phyloP scores from a whole-genome alignment of 2,888 invertebrate species.

The Drosophila longiperda region DNA sequence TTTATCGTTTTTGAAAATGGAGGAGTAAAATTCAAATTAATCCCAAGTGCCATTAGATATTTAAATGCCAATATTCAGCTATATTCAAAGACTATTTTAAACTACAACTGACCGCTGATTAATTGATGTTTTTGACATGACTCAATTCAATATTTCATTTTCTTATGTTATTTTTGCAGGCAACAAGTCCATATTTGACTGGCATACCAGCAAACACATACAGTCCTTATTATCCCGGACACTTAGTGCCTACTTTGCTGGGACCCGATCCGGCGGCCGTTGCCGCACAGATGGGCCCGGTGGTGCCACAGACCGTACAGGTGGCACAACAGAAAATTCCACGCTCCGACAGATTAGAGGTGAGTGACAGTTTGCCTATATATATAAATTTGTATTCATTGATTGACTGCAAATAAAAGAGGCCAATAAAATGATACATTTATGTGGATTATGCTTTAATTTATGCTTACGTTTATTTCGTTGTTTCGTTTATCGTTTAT shows the following conservation, averaged over 20 bases:
- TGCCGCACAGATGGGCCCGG: constrained; percentile 91
- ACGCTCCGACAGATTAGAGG: constrained; percentile 98
- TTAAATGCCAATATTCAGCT: not conserved
- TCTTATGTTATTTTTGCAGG: constrained; percentile 85
- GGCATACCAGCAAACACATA: constrained; percentile 96
- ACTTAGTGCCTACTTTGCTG: constrained; percentile 95
- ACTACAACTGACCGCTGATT: constrained; percentile 15
- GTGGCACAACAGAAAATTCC: constrained; percentile 97
- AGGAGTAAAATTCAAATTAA: not conserved
- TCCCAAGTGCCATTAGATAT: not conserved
- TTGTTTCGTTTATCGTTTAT: constrained; percentile 41
- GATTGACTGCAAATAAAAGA: constrained; percentile 40
- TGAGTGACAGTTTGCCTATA: constrained; percentile 86
- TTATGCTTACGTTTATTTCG: constrained; percentile 63
- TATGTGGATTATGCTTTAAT: constrained; percentile 53
- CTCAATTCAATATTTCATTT: constrained; percentile 22
- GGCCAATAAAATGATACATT: constrained; percentile 46
- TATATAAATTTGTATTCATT: constrained; percentile 29
- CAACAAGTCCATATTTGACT: constrained; percentile 96
- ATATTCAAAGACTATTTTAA: not conserved
- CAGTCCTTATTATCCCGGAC: constrained; percentile 95
- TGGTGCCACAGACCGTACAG: constrained; percentile 93
- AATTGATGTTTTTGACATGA: constrained; percentile 28
- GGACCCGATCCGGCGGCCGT: constrained; percentile 93
- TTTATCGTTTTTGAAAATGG: not conserved